Conservation (phyloP, 2,888 invertebrate species). For the Calliopum simillimum region DNA sequence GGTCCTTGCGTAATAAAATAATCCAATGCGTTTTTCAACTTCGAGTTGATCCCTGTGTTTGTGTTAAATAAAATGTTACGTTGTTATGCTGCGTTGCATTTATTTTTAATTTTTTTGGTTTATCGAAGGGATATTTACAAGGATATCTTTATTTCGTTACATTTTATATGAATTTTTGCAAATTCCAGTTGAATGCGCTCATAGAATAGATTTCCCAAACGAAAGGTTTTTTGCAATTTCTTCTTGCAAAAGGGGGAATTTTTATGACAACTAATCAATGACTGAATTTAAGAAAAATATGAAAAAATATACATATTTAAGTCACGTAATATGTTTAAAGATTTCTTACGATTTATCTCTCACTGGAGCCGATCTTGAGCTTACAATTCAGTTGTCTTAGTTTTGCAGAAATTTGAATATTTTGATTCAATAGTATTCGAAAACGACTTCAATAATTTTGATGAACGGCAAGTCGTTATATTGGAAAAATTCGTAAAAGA, state of each 20-base stretch:
- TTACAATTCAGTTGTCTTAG: too few species aligned
- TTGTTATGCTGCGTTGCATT: conserved; percentile 6
- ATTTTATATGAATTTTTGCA: conserved; percentile 19
- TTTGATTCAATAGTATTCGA: too few species aligned
- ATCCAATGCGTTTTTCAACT: conserved; percentile 30
- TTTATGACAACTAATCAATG: too few species aligned
- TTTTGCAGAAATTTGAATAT: too few species aligned
- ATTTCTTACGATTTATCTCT: too few species aligned
- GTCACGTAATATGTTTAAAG: too few species aligned
- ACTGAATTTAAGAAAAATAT: too few species aligned
- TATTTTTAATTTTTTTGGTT: conserved; percentile 24
- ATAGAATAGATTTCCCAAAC: conserved; percentile 41
- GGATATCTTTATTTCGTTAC: conserved; percentile 33
- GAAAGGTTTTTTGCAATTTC: conserved; percentile 19
- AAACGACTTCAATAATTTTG: too few species aligned
- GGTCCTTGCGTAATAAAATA: conserved; percentile 32
- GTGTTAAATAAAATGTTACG: background rate
- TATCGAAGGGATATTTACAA: conserved; percentile 25
- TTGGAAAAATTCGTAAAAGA: too few species aligned
- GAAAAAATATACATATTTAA: too few species aligned
- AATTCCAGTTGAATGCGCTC: conserved; percentile 40
- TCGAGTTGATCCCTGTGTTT: conserved; percentile 18
- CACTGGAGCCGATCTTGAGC: too few species aligned
- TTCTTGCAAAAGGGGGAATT: background rate
- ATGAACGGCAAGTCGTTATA: too few species aligned